These are phyloP conservation scores for Passerculus sandwichensis DNA, from an alignment of 2,797 vertebrate genomes.

Conservation along the genomic window DNA sequence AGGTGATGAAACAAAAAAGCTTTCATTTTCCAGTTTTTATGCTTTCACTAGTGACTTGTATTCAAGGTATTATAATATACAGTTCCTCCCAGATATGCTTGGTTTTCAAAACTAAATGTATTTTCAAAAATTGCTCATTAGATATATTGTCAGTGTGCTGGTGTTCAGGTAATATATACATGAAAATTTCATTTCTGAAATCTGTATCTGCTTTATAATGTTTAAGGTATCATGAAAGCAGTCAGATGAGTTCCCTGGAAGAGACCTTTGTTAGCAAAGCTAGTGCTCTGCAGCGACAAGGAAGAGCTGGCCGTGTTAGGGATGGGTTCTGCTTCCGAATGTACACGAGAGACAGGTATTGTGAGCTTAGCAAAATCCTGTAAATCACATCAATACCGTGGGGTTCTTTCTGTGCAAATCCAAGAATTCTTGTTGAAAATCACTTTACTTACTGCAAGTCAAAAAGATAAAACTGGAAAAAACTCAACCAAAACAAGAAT, in stretches of 20 bases:
- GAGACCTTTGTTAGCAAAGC: slow-evolving; percentile 98
- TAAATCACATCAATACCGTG: accelerated
- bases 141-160: background rate
- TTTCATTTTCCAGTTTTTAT: background rate
- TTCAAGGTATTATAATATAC: background rate
- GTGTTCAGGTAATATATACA: background rate
- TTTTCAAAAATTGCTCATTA: background rate
- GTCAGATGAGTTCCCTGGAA: slow-evolving; percentile 98
- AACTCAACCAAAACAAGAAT: background rate
- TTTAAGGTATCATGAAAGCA: slow-evolving; percentile 94
- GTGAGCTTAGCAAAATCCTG: background rate
- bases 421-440: background rate
- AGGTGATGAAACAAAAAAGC: background rate
- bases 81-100: background rate
- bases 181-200: background rate
- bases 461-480: background rate
- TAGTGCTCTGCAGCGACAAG: slow-evolving; percentile 95
- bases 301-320: slow-evolving; percentile 91
- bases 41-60: background rate
- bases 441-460: background rate
- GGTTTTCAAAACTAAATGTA: background rate
- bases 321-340: slow-evolving; percentile 95
- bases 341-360: slow-evolving; percentile 90
- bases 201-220: background rate
- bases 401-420: background rate